A percentile compares a stretch with the other conserved stretches of the same genome.
These are phyloP conservation scores for Molossus alvarezi DNA, from an alignment of 2,797 vertebrate species.

Conservation along the genomic window DNA sequence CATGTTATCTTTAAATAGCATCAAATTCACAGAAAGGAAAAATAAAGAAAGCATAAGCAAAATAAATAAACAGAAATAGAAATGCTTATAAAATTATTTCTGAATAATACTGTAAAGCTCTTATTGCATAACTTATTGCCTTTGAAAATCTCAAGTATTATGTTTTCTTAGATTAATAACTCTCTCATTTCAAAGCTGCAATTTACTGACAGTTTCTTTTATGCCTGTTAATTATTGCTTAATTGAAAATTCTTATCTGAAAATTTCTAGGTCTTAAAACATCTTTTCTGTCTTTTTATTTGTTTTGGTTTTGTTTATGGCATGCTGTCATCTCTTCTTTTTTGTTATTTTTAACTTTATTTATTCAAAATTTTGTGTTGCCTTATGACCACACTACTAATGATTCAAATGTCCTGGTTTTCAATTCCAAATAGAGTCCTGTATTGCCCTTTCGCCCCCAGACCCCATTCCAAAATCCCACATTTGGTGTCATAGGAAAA, in stretches of 20 bases:
- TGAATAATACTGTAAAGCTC: background rate
- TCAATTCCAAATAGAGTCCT: background rate
- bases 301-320: background rate
- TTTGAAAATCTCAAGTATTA: conserved; percentile 37
- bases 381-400: background rate
- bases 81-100: background rate
- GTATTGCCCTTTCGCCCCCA: background rate
- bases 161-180: background rate
- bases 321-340: background rate
- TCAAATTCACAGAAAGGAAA: background rate
- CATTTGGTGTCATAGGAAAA: background rate
- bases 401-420: background rate
- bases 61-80: background rate
- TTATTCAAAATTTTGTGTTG: background rate
- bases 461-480: background rate
- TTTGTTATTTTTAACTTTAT: conserved; percentile 11
- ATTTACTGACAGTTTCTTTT: background rate
- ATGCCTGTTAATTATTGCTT: background rate
- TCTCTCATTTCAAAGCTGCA: background rate
- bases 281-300: background rate
- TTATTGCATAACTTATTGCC: background rate
- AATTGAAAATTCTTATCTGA: background rate
- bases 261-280: background rate
- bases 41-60: background rate
- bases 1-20: background rate